Conservation (phyloP, 2,113 vertebrate species). For the Pseudopipra pipra region DNA sequence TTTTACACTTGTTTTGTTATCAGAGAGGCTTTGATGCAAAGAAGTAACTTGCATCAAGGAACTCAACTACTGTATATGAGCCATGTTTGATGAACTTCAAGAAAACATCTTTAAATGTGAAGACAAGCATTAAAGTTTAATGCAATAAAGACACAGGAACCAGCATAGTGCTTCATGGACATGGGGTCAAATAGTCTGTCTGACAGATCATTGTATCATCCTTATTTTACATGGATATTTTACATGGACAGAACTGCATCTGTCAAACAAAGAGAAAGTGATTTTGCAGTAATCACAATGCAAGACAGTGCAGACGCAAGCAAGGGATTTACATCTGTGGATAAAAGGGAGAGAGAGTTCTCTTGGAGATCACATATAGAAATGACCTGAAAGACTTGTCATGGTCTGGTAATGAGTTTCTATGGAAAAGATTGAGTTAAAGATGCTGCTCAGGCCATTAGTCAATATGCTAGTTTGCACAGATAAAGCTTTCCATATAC, state of each 20-base stretch:
- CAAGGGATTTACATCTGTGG: background rate
- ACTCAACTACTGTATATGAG: background rate
- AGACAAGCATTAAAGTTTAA: background rate
- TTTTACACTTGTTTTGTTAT: background rate
- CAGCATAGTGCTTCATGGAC: background rate
- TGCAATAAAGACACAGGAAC: background rate
- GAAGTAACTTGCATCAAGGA: background rate
- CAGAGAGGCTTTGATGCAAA: background rate
- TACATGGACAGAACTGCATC: background rate
- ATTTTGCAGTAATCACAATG: background rate
- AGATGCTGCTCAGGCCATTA: background rate
- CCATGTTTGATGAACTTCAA: background rate
- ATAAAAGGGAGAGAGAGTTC: background rate
- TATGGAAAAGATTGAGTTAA: background rate
- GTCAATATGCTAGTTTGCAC: background rate
- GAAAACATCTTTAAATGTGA: background rate
- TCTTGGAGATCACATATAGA: background rate
- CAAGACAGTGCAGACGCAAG: background rate
- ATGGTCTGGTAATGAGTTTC: background rate
- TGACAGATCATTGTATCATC: background rate
- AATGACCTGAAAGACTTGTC: background rate
- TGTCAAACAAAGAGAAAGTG: background rate
- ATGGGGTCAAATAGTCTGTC: background rate
- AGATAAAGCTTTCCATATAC: background rate
- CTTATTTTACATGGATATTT: background rate